Percentiles rank a stretch among this genome's conserved stretches.
phyloP scores from a whole-genome alignment of 2,888 invertebrate genomes.

The Nasonovia ribisnigri region DNA sequence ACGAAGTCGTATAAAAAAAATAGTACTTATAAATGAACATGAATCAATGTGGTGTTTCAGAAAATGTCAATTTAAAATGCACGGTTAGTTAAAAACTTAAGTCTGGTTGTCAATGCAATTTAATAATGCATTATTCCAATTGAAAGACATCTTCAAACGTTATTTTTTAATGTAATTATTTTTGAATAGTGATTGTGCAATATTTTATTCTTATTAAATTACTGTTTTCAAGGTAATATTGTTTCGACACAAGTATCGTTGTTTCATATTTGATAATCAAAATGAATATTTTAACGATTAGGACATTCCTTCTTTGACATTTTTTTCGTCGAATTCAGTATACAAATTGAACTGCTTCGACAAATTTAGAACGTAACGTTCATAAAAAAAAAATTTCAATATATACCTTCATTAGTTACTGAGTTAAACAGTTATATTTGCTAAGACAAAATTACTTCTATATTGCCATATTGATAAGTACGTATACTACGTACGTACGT shows the following conservation, averaged over 20 bases:
- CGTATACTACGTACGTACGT: neutral
- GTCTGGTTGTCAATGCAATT: neutral
- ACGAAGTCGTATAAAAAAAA: neutral
- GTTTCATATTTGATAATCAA: neutral
- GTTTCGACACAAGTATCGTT: slow-evolving; percentile 5
- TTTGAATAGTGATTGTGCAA: neutral
- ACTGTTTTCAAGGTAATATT: slow-evolving; percentile 9
- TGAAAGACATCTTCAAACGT: neutral
- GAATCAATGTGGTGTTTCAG: neutral
- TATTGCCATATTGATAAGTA: neutral
- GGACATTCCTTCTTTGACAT: neutral
- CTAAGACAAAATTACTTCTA: neutral
- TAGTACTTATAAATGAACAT: neutral
- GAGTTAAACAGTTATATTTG: neutral
- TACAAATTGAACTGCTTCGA: neutral
- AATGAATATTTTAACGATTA: neutral
- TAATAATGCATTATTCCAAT: neutral
- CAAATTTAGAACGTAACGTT: neutral
- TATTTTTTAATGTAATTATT: neutral
- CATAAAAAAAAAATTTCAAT: neutral
- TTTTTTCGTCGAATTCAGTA: neutral
- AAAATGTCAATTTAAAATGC: neutral
- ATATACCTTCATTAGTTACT: neutral
- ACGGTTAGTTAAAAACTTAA: neutral
- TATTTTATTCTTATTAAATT: slow-evolving; percentile 9